A percentile compares a stretch with the other conserved stretches of the same genome.
phyloP scores from a whole-genome alignment of 2,888 invertebrate species.

The Cantharis rufa region DNA sequence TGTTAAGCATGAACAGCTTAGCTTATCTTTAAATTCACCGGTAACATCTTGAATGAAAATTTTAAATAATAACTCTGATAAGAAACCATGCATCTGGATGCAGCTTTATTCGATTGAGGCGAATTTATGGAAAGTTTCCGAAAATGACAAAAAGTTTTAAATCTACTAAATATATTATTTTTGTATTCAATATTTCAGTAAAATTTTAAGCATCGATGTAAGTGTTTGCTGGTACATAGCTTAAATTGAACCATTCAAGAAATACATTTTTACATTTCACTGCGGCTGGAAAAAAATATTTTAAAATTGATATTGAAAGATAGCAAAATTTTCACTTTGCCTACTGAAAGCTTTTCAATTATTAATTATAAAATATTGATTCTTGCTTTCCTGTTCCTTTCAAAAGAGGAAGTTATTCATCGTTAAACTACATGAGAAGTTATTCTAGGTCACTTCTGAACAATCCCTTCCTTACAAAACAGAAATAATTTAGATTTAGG shows the following conservation, averaged over 20 bases:
- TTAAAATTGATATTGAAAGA: background rate
- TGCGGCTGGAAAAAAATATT: background rate
- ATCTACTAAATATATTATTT: background rate
- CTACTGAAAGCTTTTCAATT: background rate
- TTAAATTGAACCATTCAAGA: background rate
- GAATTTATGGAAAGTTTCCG: background rate
- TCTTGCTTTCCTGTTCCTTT: background rate
- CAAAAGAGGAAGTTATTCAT: background rate
- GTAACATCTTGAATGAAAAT: background rate
- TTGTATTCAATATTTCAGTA: background rate
- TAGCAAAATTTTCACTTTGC: background rate
- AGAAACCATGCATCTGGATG: background rate
- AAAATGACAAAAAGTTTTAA: background rate
- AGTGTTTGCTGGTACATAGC: background rate
- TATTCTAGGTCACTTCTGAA: constrained; percentile 1
- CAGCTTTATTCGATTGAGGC: background rate
- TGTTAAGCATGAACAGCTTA: background rate
- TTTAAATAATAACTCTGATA: background rate
- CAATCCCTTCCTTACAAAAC: constrained; percentile 1
- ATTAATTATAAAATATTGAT: constrained; percentile 2
- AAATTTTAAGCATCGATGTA: background rate
- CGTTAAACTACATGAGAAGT: constrained; percentile 2
- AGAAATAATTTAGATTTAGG: background rate
- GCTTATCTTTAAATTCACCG: background rate
- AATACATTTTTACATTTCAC: background rate